These are phyloP conservation scores for Nasua narica DNA, from an alignment of 2,797 vertebrate genomes.

Conservation along the genomic window DNA sequence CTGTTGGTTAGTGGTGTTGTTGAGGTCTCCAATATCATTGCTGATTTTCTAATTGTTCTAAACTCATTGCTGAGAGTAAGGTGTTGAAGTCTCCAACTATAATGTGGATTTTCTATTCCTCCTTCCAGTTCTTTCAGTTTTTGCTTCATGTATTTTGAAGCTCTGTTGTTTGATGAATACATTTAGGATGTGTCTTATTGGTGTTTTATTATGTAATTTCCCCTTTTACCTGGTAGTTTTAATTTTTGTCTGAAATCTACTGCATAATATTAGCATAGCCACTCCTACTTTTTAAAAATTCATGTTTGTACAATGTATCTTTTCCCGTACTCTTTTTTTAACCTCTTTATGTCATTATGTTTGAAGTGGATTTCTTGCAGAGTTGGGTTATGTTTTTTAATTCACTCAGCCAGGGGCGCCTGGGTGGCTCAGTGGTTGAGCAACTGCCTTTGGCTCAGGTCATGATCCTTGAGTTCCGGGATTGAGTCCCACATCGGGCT, in stretches of 20 bases:
- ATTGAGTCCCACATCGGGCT: no score
- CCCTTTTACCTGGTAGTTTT: not conserved
- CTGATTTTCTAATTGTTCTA: conserved; percentile 13
- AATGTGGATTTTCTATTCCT: not conserved
- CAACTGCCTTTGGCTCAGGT: no score
- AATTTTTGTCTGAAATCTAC: not conserved
- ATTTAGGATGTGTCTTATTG: not conserved
- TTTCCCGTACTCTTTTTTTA: not conserved
- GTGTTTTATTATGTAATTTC: not conserved
- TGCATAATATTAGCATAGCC: not conserved
- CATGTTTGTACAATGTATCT: not conserved
- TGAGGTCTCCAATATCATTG: not conserved
- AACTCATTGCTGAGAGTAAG: not conserved
- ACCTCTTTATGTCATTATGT: not conserved
- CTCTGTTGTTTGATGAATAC: not conserved
- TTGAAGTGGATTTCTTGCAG: not conserved
- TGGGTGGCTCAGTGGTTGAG: no score
- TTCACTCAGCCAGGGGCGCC: not conserved
- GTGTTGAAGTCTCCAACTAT: not conserved
- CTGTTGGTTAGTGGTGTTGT: not conserved
- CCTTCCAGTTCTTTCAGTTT: not conserved
- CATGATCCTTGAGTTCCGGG: no score
- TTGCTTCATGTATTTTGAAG: not conserved
- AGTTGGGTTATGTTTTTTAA: not conserved
- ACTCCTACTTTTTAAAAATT: not conserved